Percentiles rank a stretch among this genome's conserved stretches.
These are phyloP conservation scores for Axis porcinus DNA, from an alignment of 2,113 vertebrate genomes.

Conservation along the genomic window DNA sequence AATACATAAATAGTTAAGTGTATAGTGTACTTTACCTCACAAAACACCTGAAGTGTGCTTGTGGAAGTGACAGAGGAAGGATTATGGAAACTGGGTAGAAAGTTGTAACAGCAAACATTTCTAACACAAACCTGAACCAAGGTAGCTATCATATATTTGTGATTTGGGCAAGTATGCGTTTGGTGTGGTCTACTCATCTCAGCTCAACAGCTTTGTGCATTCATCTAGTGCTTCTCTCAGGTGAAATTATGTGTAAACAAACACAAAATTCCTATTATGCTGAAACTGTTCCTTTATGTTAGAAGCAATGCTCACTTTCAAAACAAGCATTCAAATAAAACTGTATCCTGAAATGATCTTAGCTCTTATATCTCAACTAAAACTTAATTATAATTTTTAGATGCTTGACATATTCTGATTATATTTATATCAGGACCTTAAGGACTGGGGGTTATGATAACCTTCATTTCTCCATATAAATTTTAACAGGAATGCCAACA, in stretches of 20 bases:
- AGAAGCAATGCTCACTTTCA: background rate
- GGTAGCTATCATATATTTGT: background rate
- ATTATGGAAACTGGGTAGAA: background rate
- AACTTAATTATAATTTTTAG: background rate
- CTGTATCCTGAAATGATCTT: background rate
- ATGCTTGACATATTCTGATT: background rate
- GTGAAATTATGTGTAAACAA: background rate
- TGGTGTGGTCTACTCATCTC: background rate
- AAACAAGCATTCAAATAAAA: slow-evolving; percentile 20
- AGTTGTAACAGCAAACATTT: background rate
- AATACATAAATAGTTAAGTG: background rate
- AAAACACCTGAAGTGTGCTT: background rate
- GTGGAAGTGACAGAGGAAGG: background rate
- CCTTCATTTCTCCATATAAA: background rate
- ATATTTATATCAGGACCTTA: background rate
- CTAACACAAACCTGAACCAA: background rate
- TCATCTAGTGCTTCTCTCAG: background rate
- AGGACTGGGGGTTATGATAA: background rate
- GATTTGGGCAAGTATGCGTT: accelerated
- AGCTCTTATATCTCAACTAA: background rate
- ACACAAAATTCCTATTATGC: background rate
- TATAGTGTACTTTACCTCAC: background rate
- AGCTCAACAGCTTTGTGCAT: background rate
- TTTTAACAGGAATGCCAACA: background rate
- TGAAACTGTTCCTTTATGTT: background rate